A percentile compares a stretch with the other conserved stretches of the same genome.
Conservation (phyloP, 2,888 invertebrate genomes). For the Omphaloscelis lunosa region DNA sequence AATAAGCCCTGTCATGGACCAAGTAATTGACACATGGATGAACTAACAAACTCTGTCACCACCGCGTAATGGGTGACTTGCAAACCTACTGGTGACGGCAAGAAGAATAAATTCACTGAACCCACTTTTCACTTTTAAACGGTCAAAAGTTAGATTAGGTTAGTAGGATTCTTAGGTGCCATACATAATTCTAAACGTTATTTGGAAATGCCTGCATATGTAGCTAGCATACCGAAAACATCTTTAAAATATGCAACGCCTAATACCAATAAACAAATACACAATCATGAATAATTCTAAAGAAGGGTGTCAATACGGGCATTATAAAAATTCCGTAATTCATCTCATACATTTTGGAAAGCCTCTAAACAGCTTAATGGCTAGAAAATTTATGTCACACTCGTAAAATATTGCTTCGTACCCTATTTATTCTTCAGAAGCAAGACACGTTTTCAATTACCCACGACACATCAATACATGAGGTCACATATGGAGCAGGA, state of each 20-base stretch:
- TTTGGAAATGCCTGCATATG: not conserved
- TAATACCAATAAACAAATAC: too few relatives aligned
- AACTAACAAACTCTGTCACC: not conserved
- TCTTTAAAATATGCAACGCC: not conserved
- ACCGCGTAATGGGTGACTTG: not conserved
- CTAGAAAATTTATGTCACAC: conserved; percentile 7
- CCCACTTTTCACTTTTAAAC: not conserved
- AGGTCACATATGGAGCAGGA: not conserved
- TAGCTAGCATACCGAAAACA: not conserved
- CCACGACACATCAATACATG: not conserved
- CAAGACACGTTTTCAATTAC: conserved; percentile 51
- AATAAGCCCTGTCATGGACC: too few relatives aligned
- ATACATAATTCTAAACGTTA: too few relatives aligned
- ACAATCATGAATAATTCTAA: not conserved
- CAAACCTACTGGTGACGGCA: not conserved
- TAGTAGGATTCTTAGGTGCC: not conserved
- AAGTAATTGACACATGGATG: too few relatives aligned
- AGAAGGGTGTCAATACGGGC: too few relatives aligned
- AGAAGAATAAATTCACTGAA: not conserved
- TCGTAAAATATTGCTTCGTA: conserved; percentile 30
- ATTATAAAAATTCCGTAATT: not conserved
- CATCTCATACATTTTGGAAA: conserved; percentile 3
- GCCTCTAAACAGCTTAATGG: conserved; percentile 6
- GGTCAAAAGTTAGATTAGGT: not conserved
- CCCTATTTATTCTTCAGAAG: conserved; percentile 8